These are phyloP conservation scores for Spinus olivaceus DNA, from an alignment of 2,797 vertebrate species.

Conservation along the genomic window DNA sequence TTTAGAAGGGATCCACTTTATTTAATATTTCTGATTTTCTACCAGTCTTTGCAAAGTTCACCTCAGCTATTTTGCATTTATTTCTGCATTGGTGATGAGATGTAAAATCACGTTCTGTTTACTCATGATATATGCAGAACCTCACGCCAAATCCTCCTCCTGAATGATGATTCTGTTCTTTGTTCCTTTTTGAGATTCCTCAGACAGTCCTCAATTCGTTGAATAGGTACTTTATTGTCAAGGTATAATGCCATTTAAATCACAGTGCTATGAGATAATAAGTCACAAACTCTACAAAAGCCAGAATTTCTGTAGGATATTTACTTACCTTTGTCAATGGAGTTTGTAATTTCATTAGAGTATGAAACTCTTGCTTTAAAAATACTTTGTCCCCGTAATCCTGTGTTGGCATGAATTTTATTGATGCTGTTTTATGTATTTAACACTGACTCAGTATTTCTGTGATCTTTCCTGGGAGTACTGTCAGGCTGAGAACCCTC, in stretches of 20 bases:
- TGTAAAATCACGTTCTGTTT: constrained; percentile 30
- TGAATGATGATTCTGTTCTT: background rate
- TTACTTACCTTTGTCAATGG: background rate
- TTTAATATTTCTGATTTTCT: background rate
- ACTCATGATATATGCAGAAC: background rate
- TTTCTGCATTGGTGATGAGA: background rate
- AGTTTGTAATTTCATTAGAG: constrained; percentile 4
- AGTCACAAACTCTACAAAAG: background rate
- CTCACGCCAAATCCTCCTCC: background rate
- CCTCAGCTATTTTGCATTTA: constrained; percentile 4
- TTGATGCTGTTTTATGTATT: background rate
- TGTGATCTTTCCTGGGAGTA: background rate
- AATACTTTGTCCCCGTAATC: background rate
- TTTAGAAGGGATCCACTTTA: background rate
- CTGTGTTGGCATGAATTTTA: background rate
- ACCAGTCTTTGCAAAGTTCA: background rate
- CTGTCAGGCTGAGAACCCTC: background rate
- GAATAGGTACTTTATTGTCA: constrained; percentile 1
- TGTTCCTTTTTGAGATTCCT: constrained; percentile 13
- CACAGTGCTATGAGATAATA: background rate
- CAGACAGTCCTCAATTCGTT: background rate
- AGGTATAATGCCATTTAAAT: background rate
- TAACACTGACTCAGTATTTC: background rate
- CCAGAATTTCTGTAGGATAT: background rate
- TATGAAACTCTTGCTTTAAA: background rate